phyloP scores from a whole-genome alignment of 2,113 vertebrate species.

The Siniperca knerii region DNA sequence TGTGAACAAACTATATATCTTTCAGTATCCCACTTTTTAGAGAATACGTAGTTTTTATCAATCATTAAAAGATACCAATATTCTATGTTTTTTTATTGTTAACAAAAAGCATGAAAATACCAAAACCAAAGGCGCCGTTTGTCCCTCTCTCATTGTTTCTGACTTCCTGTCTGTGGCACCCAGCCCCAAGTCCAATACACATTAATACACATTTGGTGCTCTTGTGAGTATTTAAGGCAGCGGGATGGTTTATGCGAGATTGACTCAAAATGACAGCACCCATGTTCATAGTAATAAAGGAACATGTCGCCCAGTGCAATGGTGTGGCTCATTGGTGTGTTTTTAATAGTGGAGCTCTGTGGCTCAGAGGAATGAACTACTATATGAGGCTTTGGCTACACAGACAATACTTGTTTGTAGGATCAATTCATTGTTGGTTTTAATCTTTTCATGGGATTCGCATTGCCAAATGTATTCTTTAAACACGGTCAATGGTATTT shows the following conservation, averaged over 20 bases:
- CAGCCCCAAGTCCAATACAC: too few relatives aligned
- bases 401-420: background rate
- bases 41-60: background rate
- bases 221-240: background rate
- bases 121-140: background rate
- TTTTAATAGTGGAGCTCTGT: too few relatives aligned
- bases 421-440: background rate
- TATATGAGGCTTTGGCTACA: background rate
- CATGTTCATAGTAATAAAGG: background rate
- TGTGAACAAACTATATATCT: conserved; percentile 9
- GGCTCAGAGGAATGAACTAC: background rate
- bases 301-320: background rate
- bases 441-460: background rate
- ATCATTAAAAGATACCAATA: too few relatives aligned
- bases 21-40: background rate
- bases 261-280: background rate
- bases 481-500: background rate
- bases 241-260: background rate
- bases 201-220: background rate
- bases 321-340: too few relatives aligned
- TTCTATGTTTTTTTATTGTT: background rate
- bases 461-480: background rate
- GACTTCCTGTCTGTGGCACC: background rate
- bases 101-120: background rate
- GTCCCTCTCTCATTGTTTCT: background rate